Percentiles rank a stretch among this genome's conserved stretches.
Conservation (phyloP, 2,888 invertebrate species). For the Leucoptera coffeella region DNA sequence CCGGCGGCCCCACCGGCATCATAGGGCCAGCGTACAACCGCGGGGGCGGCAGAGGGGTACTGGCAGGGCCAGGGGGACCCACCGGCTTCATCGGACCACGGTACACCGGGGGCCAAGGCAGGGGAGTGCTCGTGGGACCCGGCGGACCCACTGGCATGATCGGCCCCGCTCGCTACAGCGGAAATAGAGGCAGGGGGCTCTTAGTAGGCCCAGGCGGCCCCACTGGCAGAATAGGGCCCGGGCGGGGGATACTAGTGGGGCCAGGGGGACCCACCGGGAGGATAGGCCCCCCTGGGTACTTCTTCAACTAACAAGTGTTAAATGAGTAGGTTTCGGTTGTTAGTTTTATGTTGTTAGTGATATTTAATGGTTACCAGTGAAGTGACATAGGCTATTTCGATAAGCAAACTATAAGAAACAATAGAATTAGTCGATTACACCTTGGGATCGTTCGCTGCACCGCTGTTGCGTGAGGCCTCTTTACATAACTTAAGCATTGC, state of each 20-base stretch:
- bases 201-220: conserved; percentile 23
- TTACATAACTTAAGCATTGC: too few relatives aligned
- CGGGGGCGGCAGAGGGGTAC: conserved; percentile 11
- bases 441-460: too few relatives aligned
- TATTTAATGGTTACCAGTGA: too few relatives aligned
- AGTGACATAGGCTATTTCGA: too few relatives aligned
- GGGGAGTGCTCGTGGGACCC: conserved; percentile 20
- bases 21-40: conserved; percentile 10
- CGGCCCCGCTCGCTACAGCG: conserved; percentile 17
- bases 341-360: too few relatives aligned
- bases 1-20: conserved; percentile 20
- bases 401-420: too few relatives aligned
- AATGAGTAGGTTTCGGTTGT: too few relatives aligned
- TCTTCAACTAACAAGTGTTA: too few relatives aligned
- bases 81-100: conserved; percentile 21
- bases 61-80: conserved; percentile 38
- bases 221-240: conserved; percentile 7
- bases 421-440: too few relatives aligned
- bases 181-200: conserved; percentile 9
- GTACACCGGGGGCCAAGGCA: too few relatives aligned
- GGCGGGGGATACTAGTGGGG: conserved; percentile 7
- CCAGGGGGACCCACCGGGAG: conserved; percentile 41
- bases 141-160: conserved; percentile 12
- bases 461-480: too few relatives aligned
- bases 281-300: too few relatives aligned